Conservation (phyloP, 2,113 vertebrate species). For the Gobius niger region DNA sequence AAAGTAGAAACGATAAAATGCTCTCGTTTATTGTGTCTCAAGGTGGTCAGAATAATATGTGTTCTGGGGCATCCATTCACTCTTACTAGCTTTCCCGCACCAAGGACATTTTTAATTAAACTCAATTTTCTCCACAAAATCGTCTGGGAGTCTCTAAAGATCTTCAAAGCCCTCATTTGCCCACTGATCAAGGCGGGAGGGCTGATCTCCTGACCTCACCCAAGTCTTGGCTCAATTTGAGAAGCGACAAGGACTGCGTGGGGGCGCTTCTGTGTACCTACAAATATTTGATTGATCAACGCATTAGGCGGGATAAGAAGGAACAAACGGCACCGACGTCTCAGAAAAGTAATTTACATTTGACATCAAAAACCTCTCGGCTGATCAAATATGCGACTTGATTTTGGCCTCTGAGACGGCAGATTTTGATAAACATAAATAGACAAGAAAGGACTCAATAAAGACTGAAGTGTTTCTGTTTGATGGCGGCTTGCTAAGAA, state of each 20-base stretch:
- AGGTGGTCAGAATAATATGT: not conserved
- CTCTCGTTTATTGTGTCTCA: no score
- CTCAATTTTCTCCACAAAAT: not conserved
- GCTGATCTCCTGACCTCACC: not conserved
- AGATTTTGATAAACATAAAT: not conserved
- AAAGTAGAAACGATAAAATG: no score
- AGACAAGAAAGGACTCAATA: not conserved
- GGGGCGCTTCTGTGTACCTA: not conserved
- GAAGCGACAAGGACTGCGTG: not conserved
- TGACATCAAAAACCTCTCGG: not conserved
- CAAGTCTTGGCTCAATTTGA: not conserved
- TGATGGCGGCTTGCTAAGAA: not conserved
- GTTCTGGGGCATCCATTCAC: not conserved
- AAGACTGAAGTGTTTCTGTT: not conserved
- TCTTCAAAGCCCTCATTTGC: not conserved
- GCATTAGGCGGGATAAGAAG: not conserved
- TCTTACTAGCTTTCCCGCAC: not conserved
- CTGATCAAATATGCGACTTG: constrained; percentile 5
- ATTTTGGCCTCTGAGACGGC: not conserved
- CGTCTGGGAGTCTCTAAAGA: not conserved
- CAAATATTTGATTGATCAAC: not conserved
- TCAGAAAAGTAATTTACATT: not conserved
- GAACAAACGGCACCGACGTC: not conserved
- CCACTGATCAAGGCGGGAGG: not conserved
- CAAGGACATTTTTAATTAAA: not conserved